phyloP scores from a whole-genome alignment of 2,113 vertebrate species.

The Sardina pilchardus region DNA sequence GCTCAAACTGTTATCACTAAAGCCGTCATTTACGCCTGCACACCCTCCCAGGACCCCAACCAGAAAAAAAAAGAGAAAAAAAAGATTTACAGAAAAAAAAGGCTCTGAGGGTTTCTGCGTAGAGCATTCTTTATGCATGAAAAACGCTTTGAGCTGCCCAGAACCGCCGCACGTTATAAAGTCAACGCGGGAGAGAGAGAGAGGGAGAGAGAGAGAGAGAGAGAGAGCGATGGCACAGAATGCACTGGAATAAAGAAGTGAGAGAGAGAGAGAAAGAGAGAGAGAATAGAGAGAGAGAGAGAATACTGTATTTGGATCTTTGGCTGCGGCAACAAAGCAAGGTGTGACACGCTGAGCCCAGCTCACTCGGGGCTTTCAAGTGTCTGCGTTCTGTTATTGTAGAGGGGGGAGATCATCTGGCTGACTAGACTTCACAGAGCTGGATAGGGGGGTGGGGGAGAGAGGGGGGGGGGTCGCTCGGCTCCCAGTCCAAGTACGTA shows the following conservation, averaged over 20 bases:
- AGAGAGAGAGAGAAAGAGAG: not conserved
- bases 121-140: slow-evolving; percentile 19
- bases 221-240: not conserved
- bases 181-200: not conserved
- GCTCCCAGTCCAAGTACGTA: not conserved
- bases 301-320: slow-evolving; percentile 17
- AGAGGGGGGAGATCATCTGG: not conserved
- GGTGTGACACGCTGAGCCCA: slow-evolving; percentile 22
- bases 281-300: not conserved
- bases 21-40: not conserved
- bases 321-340: not conserved
- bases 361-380: not conserved
- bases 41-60: not conserved
- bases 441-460: not conserved
- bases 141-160: not conserved
- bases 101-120: not conserved
- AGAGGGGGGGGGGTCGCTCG: not conserved
- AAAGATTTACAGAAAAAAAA: not conserved
- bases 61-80: not conserved
- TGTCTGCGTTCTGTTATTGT: not conserved
- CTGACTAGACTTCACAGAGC: not conserved
- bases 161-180: not conserved
- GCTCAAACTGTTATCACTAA: not conserved
- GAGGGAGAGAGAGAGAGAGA: not conserved
- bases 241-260: not conserved